phyloP scores from a whole-genome alignment of 2,113 vertebrate genomes.

The Ceyx margarethae region DNA sequence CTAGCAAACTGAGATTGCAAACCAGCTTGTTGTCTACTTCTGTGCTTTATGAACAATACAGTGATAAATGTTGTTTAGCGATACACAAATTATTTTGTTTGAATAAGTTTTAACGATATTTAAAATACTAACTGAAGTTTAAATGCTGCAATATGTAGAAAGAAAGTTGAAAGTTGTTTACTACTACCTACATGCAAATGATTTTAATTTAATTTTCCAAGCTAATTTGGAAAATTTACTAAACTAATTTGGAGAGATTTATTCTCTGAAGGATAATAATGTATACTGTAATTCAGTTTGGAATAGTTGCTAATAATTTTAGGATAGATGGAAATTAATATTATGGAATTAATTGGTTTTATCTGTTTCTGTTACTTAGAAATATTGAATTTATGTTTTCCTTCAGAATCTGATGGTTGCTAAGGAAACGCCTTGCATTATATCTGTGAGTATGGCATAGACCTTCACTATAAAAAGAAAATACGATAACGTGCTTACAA shows the following conservation, averaged over 20 bases:
- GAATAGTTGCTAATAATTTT: conserved; percentile 48
- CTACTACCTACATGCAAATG: not conserved
- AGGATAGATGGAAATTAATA: conserved; percentile 23
- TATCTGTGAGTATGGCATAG: conserved; percentile 32
- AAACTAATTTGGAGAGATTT: not conserved
- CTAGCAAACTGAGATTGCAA: not conserved
- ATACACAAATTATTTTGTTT: not conserved
- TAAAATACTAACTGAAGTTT: not conserved
- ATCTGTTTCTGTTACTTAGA: conserved; percentile 43
- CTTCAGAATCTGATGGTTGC: conserved; percentile 40
- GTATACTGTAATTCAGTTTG: not conserved
- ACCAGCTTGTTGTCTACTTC: not conserved
- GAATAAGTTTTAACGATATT: not conserved
- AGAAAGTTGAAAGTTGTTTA: not conserved
- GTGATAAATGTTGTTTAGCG: not conserved
- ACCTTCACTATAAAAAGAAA: conserved; percentile 43
- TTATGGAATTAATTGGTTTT: conserved; percentile 40
- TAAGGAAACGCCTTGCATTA: conserved; percentile 55
- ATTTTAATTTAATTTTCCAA: conserved; percentile 1
- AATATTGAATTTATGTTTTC: conserved; percentile 51
- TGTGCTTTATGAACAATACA: not conserved
- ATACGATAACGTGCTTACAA: conserved; percentile 30
- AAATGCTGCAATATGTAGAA: not conserved
- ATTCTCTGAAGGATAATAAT: not conserved
- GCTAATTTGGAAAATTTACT: not conserved